Evolutionary conservation across 2,113 vertebrate genomes (phyloP), one percentile per base, ranked within the genome.

Genomic region (Urocolius indicus): DNA sequence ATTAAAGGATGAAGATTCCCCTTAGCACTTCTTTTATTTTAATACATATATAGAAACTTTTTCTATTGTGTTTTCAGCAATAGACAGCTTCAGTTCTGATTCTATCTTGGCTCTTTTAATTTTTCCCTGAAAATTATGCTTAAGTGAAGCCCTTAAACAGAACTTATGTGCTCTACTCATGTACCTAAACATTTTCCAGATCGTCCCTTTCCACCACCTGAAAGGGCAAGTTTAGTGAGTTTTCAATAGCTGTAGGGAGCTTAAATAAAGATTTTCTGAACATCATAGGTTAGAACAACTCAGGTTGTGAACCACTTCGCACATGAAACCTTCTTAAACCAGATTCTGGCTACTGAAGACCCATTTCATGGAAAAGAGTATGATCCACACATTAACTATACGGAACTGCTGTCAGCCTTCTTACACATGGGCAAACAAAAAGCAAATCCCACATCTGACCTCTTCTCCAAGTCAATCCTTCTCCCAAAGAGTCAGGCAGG

Each of bases 281-380:
- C 0, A 0, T 26, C 18, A 2, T 1, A 55, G 27, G 41, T 52
- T 61, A 87, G 84, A 79, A 14, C 18, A 82, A 4, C 18, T 67
- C 16, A 58, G 52, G 6, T 11, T 41, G 5, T 57, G n/a, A 86
- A 46, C 30, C 57, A 16, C n/a, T 62, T 61, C 58, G 34, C n/a
- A 76, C 17, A 12, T 34, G 46, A 78, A 89, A 63, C 11, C 7
- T 32, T 63, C 30, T 57, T 29, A n/a, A 77, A 52, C 9, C 2
- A 1, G 30, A 27, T 17, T 65, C 30, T 61, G 16, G n/a, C 48
- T n/a, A 68, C 36, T 61, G 43, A 65, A 43, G 29, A 49, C 17
- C 5, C 24, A 54, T 22, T 6, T 41, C 32, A 48, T 22, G 21
- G 29, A 57, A 79, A 41, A 71, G 43, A 14, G 9, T n/a, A 32